Conservation (phyloP, 2,797 vertebrate genomes). For the Rhinella marina region DNA sequence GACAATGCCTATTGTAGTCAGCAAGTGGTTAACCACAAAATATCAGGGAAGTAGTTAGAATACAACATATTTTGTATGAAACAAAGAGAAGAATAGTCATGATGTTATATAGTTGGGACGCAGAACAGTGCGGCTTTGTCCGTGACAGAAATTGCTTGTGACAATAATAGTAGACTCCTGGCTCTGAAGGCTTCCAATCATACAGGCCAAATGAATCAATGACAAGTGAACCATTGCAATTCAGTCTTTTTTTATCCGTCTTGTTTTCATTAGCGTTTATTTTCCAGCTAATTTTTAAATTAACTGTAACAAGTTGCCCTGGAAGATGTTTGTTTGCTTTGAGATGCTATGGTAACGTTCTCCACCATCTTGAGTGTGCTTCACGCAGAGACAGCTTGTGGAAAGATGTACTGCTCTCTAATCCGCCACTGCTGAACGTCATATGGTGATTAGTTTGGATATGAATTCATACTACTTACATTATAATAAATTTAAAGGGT, state of each 20-base stretch:
- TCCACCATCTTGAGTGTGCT: constrained; percentile 20
- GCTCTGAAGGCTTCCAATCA: background rate
- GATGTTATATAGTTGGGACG: background rate
- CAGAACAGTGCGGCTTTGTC: constrained; percentile 23
- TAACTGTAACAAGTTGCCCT: constrained; percentile 28
- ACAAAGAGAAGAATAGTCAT: background rate
- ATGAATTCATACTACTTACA: background rate
- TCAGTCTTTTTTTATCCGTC: background rate
- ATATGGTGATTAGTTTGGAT: background rate
- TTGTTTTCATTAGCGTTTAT: constrained; percentile 38
- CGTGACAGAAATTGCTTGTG: constrained; percentile 24
- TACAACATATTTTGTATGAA: background rate
- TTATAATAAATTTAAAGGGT: background rate
- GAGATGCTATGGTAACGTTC: constrained; percentile 13
- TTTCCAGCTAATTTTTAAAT: constrained; percentile 41
- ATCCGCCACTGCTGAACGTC: background rate
- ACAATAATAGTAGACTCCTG: constrained; percentile 2
- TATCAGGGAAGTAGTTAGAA: background rate
- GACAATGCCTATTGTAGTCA: background rate
- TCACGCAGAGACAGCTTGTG: constrained; percentile 25
- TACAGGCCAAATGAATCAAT: constrained; percentile 15
- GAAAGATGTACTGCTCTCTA: background rate
- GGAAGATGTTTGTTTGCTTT: constrained; percentile 23
- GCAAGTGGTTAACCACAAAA: background rate
- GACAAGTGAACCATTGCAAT: background rate